Evolutionary conservation across 2,888 invertebrate genomes (phyloP), one percentile per base, ranked within the genome.

Genomic region (Carpatolechia fugitivella): DNA sequence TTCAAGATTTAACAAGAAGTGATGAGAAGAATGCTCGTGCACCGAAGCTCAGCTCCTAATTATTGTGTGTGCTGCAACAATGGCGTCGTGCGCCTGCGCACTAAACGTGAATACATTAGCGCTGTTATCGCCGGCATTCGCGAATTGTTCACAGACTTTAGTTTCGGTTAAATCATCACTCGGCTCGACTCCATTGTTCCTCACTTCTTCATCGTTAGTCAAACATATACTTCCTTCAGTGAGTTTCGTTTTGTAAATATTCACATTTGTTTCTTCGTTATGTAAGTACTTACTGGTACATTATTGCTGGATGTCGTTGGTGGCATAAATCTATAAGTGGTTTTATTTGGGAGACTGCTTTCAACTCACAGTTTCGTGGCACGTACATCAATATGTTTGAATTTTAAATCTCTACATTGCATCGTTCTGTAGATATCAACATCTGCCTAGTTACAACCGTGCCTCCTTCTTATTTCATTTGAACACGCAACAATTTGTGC

Each of bases 101-200:
- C 14, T 52, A 40, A 30, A 16, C 24, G 13, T 18, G 41, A 30
- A 41, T 41, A 52, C 44, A 52, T 33, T 52, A 52, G 20, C 41
- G 41, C 13, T 40, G 52, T 33, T 52, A 52, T 41, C 52, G 52
- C 44, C 1, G 10, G 6, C 48, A 11, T 48, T 48, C 33, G 48
- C 48, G 18, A 35, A 48, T 29, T 47, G 47, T 31, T 47, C 31
- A 14, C 14, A 31, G 3, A 7, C 10, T 16, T 29, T 13, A 30
- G 31, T 29, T 47, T 47, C 3, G 11, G 47, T 47, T 14, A 11
- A 31, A 31, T 31, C 30, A 47, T 16, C 16, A 24, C 10, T 47
- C 10, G 7, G 46, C 11, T 24, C 14, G 29, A n/a, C 18, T 29
- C 47, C 29, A 46, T 29, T 46, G 46, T 46, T 6, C 11, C 18